A percentile compares a stretch with the other conserved stretches of the same genome.
phyloP scores from a whole-genome alignment of 2,888 invertebrate genomes.

The Tineola bisselliella region DNA sequence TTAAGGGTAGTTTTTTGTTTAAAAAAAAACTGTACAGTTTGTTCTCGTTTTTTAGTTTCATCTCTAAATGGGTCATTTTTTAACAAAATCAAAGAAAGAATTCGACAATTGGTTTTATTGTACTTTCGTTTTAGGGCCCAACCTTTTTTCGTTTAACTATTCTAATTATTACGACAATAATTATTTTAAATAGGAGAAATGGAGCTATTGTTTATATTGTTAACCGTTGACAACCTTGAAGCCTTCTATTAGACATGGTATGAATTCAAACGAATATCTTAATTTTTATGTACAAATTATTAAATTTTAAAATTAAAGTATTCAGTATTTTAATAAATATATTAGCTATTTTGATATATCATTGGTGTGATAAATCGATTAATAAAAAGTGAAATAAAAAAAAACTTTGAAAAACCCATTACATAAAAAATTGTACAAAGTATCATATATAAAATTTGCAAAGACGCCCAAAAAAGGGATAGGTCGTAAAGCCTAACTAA shows the following conservation, averaged over 20 bases:
- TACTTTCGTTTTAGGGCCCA: neutral
- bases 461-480: neutral
- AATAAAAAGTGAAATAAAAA: too few species aligned
- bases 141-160: neutral
- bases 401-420: too few species aligned
- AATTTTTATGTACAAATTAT: too few species aligned
- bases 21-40: neutral
- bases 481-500: neutral
- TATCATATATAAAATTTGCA: neutral
- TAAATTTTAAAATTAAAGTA: too few species aligned
- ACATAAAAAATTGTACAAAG: neutral
- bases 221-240: neutral
- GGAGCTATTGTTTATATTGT: neutral
- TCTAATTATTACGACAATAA: neutral
- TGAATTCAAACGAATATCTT: too few species aligned
- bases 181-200: neutral
- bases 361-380: too few species aligned
- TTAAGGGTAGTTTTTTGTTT: neutral
- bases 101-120: neutral
- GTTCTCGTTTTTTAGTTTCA: neutral
- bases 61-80: neutral
- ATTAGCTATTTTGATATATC: too few species aligned
- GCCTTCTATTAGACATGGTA: too few species aligned
- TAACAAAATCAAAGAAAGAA: neutral
- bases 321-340: too few species aligned